Conservation (phyloP, 2,113 vertebrate genomes). For the Python bivittatus region DNA sequence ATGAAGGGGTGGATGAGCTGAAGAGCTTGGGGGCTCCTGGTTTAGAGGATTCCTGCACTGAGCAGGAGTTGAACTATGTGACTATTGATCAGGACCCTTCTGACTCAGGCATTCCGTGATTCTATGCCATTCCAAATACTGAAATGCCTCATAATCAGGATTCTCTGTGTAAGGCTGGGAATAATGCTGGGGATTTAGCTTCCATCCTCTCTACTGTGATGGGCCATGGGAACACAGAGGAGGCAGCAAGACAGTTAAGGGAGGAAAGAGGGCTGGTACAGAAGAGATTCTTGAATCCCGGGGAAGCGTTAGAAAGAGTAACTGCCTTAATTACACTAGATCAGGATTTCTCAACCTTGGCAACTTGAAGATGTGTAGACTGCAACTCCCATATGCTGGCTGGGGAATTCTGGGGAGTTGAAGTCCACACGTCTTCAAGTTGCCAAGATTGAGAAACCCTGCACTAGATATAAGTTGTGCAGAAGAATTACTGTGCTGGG, state of each 20-base stretch:
- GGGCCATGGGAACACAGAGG: not conserved
- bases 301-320: not conserved
- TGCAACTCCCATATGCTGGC: no score
- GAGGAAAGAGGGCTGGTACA: not conserved
- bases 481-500: not conserved
- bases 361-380: no score
- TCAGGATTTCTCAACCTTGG: no score
- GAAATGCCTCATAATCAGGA: not conserved
- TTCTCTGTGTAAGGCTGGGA: not conserved
- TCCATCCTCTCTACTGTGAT: not conserved
- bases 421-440: no score
- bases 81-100: not conserved
- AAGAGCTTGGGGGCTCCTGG: no score
- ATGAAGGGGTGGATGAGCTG: not conserved
- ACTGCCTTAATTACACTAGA: not conserved
- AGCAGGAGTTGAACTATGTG: not conserved
- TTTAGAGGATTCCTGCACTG: no score
- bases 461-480: not conserved
- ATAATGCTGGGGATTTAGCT: not conserved
- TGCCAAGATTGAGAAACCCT: no score
- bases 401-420: no score
- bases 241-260: not conserved
- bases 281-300: not conserved
- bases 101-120: not conserved
- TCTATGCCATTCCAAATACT: not conserved